Conservation (phyloP, 2,113 vertebrate species). For the Numenius arquata region DNA sequence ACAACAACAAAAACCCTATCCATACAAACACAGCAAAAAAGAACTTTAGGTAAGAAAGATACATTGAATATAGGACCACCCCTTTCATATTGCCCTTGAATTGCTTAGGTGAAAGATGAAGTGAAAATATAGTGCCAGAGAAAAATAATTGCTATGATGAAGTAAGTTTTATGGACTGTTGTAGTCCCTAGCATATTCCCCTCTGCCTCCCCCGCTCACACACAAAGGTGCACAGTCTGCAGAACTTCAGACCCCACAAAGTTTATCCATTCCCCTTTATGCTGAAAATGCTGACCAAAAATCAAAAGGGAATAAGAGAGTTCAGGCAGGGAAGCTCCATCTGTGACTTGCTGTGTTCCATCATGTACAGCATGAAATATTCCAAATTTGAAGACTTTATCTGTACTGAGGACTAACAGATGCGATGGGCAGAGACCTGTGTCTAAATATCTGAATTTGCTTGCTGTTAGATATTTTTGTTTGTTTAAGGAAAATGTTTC, state of each 20-base stretch:
- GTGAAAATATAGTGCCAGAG: neutral
- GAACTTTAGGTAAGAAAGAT: neutral
- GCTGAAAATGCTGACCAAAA: conserved; percentile 46
- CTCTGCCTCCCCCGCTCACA: neutral
- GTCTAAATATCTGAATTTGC: neutral
- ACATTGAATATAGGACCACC: neutral
- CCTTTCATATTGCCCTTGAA: neutral
- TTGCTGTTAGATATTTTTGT: neutral
- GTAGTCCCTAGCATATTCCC: neutral
- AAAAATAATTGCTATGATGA: neutral
- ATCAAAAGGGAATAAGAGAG: conserved; percentile 10
- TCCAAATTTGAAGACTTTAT: neutral
- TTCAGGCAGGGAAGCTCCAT: conserved; percentile 26
- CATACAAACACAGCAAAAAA: neutral
- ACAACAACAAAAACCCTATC: neutral
- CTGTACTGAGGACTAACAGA: neutral
- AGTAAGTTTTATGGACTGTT: neutral
- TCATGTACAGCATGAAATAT: neutral
- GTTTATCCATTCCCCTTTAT: neutral
- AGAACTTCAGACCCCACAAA: neutral
- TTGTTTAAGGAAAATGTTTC: neutral
- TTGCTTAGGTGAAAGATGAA: neutral
- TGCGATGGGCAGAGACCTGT: neutral
- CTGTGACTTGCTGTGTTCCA: neutral
- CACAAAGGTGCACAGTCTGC: neutral